Evolutionary conservation across 1,140 invertebrate genomes (phyloP).

Genomic region (Drosophila bocki): DNA sequence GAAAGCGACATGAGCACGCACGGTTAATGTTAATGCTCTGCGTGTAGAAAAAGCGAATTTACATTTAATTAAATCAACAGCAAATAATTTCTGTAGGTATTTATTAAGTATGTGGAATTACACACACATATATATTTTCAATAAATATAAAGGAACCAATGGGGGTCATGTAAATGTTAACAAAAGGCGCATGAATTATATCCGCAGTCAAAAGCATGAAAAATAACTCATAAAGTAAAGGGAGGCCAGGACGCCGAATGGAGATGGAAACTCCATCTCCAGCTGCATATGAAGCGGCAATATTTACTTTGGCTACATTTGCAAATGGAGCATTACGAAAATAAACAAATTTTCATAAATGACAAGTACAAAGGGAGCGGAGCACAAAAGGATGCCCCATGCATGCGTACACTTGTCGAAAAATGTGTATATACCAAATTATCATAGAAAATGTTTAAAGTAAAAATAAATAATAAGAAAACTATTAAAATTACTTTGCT

Average conservation of each 20-base stretch:
- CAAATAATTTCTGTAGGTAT: slow-evolving; percentile 1
- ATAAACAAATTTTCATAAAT: slow-evolving; percentile 85
- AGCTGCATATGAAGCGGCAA: slow-evolving; percentile 70
- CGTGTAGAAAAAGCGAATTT: neutral
- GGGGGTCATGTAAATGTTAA: slow-evolving; percentile 48
- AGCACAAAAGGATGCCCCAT: slow-evolving; percentile 67
- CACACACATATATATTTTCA: slow-evolving; percentile 4
- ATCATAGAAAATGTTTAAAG: neutral
- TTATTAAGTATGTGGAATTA: slow-evolving; percentile 6
- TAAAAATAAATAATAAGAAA: neutral
- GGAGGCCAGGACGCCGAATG: neutral
- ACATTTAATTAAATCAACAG: slow-evolving; percentile 30
- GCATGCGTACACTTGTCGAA: neutral
- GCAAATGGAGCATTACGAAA: slow-evolving; percentile 84
- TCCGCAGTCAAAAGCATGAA: slow-evolving; percentile 62
- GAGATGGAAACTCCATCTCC: slow-evolving; percentile 23
- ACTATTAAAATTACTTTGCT: neutral
- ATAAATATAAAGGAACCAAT: slow-evolving; percentile 27
- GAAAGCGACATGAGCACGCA: neutral
- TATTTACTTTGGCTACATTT: slow-evolving; percentile 85
- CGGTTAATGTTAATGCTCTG: neutral
- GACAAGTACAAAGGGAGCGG: slow-evolving; percentile 75
- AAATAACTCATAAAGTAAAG: slow-evolving; percentile 31
- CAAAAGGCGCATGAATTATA: slow-evolving; percentile 74
- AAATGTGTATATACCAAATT: neutral